Evolutionary conservation across 2,888 invertebrate species (phyloP).

Genomic region (Drosophila maculinotata): DNA sequence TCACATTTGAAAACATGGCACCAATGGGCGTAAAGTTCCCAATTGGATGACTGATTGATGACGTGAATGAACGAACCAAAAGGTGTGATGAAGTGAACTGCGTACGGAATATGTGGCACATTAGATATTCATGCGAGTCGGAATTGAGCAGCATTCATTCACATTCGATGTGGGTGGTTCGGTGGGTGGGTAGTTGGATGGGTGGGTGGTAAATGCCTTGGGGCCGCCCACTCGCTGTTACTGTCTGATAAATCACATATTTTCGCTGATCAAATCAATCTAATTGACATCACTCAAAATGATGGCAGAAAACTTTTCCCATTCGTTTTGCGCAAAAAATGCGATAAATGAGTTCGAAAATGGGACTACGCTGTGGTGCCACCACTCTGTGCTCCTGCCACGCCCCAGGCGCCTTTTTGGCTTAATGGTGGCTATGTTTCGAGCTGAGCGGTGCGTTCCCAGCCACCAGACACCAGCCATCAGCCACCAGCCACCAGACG

Average conservation of each 20-base stretch:
- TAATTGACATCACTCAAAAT: conserved; percentile 85
- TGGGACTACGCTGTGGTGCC: conserved; percentile 44
- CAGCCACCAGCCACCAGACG: conserved; percentile 35
- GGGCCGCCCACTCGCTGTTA: conserved; percentile 72
- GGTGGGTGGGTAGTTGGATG: neutral
- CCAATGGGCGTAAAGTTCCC: conserved; percentile 35
- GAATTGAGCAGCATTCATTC: conserved; percentile 34
- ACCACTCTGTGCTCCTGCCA: conserved; percentile 14
- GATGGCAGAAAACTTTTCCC: conserved; percentile 82
- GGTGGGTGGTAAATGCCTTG: conserved; percentile 46
- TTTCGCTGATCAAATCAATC: conserved; percentile 85
- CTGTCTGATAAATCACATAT: conserved; percentile 84
- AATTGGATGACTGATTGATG: conserved; percentile 82
- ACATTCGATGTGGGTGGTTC: conserved; percentile 3
- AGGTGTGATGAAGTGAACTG: conserved; percentile 63
- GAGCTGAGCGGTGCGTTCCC: conserved; percentile 51
- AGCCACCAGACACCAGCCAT: conserved; percentile 36
- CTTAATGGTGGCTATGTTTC: conserved; percentile 78
- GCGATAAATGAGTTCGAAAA: conserved; percentile 78
- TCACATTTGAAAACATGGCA: conserved; percentile 4
- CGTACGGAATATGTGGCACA: conserved; percentile 54
- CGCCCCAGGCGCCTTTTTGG: conserved; percentile 53
- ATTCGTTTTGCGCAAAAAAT: conserved; percentile 71
- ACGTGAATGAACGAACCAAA: conserved; percentile 53
- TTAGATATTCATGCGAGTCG: conserved; percentile 80